Percentiles rank a stretch among this genome's conserved stretches.
Evolutionary conservation across 2,797 vertebrate species (phyloP).

Genomic region (Myotis myotis): DNA sequence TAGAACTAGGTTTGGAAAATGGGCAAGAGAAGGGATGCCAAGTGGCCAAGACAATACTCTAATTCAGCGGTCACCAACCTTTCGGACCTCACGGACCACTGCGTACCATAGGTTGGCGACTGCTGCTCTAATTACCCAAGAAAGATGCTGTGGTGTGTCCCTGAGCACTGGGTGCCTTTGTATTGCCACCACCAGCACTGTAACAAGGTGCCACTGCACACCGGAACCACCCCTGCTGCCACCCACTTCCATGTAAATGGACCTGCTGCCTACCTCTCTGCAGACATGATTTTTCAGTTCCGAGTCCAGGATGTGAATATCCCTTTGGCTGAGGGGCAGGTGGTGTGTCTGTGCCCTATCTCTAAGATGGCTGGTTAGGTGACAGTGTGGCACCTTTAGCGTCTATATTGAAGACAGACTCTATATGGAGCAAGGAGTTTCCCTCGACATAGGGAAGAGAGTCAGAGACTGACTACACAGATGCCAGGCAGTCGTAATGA

Average conservation of each 20-base stretch:
- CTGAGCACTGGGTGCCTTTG: background rate
- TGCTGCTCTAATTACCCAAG: background rate
- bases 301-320: background rate
- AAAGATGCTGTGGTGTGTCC: accelerated
- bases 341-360: background rate
- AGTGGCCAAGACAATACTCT: background rate
- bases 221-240: background rate
- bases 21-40: background rate
- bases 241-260: background rate
- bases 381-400: background rate
- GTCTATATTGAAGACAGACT: background rate
- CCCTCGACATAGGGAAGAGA: background rate
- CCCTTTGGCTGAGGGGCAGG: background rate
- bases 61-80: no score
- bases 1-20: background rate
- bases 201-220: background rate
- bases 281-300: background rate
- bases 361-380: background rate
- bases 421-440: background rate
- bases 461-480: background rate
- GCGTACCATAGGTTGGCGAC: no score
- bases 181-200: background rate
- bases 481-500: background rate
- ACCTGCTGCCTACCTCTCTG: background rate
- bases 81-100: no score